Conservation (phyloP, 1,140 invertebrate genomes). For the Solenopsis invicta region DNA sequence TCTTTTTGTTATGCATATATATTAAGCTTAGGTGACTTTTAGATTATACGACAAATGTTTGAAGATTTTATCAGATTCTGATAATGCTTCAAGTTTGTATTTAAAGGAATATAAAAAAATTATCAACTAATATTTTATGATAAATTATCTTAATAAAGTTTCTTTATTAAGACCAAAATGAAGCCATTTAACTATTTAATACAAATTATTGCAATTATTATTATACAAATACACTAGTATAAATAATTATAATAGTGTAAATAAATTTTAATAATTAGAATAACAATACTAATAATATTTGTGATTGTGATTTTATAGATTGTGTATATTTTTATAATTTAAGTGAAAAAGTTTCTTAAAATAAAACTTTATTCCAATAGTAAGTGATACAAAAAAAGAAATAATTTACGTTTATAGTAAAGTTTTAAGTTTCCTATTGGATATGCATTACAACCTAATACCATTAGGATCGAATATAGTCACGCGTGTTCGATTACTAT, state of each 20-base stretch:
- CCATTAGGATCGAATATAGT: constrained; percentile 49
- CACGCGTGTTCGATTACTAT: constrained; percentile 23
- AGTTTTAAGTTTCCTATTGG: constrained; percentile 43
- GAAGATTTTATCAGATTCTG: not conserved
- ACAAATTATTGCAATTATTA: constrained; percentile 15
- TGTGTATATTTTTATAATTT: not conserved
- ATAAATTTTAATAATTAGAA: too few relatives aligned
- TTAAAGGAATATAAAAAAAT: constrained; percentile 2
- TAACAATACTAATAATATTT: not conserved
- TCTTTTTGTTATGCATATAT: not conserved
- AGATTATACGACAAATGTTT: not conserved
- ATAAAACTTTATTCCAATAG: not conserved
- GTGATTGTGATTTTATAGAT: too few relatives aligned
- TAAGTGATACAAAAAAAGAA: not conserved
- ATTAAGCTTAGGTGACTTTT: not conserved
- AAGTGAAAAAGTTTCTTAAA: not conserved
- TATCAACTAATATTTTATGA: not conserved
- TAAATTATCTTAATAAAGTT: not conserved
- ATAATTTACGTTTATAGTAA: not conserved
- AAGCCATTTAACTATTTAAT: not conserved
- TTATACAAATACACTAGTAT: too few relatives aligned
- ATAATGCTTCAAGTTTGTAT: not conserved
- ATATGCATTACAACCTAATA: constrained; percentile 23
- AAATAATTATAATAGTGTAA: not conserved
- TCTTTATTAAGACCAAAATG: not conserved